Conservation (phyloP, 2,888 invertebrate species). For the Corythucha ciliata region DNA sequence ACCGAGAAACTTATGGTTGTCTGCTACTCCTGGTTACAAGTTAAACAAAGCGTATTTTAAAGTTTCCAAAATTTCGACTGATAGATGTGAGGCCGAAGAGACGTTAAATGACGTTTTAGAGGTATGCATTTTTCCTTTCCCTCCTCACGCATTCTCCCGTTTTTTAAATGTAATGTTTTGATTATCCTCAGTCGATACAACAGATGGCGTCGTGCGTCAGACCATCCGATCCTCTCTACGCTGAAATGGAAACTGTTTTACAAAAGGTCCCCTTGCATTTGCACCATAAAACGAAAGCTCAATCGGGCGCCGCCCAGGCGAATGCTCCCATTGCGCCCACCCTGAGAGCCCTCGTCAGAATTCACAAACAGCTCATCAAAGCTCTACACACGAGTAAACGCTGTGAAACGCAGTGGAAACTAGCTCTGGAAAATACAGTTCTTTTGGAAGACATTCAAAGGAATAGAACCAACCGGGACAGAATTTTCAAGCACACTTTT, state of each 20-base stretch:
- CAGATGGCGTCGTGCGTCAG: constrained; percentile 68
- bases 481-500: constrained; percentile 60
- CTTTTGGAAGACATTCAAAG: constrained; percentile 79
- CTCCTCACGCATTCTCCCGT: neutral
- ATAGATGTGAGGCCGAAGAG: constrained; percentile 95
- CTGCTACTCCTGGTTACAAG: constrained; percentile 73
- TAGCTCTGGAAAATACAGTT: constrained; percentile 68
- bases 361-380: constrained; percentile 71
- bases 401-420: constrained; percentile 88
- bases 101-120: constrained; percentile 89
- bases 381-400: constrained; percentile 84
- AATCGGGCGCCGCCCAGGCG: constrained; percentile 40
- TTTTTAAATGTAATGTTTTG: no score
- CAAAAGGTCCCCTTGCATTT: constrained; percentile 76
- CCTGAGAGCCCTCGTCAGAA: constrained; percentile 74
- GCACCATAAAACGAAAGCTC: constrained; percentile 53
- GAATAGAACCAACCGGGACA: constrained; percentile 57
- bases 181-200: constrained; percentile 61
- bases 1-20: constrained; percentile 83
- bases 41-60: constrained; percentile 84
- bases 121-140: constrained; percentile 46
- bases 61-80: constrained; percentile 84
- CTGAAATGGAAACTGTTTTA: constrained; percentile 78
- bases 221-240: constrained; percentile 62
- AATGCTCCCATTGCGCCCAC: constrained; percentile 59